Evolutionary conservation across 2,888 invertebrate genomes (phyloP).

Genomic region (Sminthurinus aureus): DNA sequence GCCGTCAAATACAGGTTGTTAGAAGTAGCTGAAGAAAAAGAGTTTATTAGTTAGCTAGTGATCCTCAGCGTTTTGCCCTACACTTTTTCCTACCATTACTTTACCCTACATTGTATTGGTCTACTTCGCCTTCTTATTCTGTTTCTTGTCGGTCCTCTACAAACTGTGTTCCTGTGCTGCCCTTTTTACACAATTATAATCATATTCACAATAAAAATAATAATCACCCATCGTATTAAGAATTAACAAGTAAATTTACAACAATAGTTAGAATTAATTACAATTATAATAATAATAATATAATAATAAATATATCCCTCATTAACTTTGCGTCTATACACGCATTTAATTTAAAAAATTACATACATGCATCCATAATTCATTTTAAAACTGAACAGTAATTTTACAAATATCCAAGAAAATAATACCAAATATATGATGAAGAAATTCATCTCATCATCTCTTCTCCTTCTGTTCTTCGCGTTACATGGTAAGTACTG

Average conservation of each 20-base stretch:
- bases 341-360: too few species aligned
- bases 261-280: too few species aligned
- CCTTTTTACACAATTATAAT: not conserved
- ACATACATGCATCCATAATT: too few species aligned
- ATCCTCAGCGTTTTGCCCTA: not conserved
- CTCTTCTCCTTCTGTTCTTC: slow-evolving; percentile 1
- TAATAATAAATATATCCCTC: too few species aligned
- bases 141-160: not conserved
- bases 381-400: too few species aligned
- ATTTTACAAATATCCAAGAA: not conserved
- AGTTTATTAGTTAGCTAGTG: slow-evolving; percentile 3
- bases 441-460: not conserved
- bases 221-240: too few species aligned
- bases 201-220: too few species aligned
- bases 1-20: slow-evolving; percentile 15
- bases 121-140: not conserved
- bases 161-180: not conserved
- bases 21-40: not conserved
- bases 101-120: not conserved
- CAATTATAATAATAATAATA: not conserved
- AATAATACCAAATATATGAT: not conserved
- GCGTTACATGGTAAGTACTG: not conserved
- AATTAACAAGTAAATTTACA: not conserved
- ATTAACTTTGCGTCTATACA: too few species aligned
- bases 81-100: not conserved